Base-by-base conservation (phyloP, 2,797 vertebrate species). In the Cirrhinus mrigala region DNA sequence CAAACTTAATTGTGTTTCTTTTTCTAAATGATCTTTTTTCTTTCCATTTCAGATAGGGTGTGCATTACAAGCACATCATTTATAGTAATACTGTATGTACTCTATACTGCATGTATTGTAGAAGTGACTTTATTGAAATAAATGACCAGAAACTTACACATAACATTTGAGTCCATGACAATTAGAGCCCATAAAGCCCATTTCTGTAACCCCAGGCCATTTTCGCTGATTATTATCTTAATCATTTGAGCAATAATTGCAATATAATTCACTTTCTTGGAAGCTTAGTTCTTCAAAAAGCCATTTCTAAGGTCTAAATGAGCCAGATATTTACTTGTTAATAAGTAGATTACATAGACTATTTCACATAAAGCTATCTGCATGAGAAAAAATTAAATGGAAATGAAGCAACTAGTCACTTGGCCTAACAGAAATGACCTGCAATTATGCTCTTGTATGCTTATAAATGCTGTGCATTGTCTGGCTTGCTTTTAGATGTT, bases 381-480 rank as follows among this genome's bases (percentile, higher is more conserved):
- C 12, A 58, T 58, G 20, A 77, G 33, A 40, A 40, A 37, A 29
- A 54, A 58, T 58, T 22, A 29, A 54, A 58, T 58, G 18, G 20
- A 9, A 77, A 77, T 40, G 7, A 40, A 77, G 52, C 18, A n/a
- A 37, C 20, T 58, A 58, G 14, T n/a, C 11, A 46, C 22, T 70
- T 37, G 66, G 9, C 18, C 37, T 40, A 40, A 9, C 37, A 58
- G 20, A 77, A 40, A 58, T 77, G 3, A 16, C 6, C 20, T 58
- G 52, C 50, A 40, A 56, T 40, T 76, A n/a, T 76, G 29, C 33
- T 20, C 5, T 27, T 24, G 0, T 6, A 33, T 40, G 29, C 29
- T 76, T 77, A 58, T n/a, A 58, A 77, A 40, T 58, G 11, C 75
- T 24, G 11, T 77, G 20, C 52, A 58, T 58, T 58, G 33, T 33